Conservation (phyloP, 2,113 vertebrate species). For the Xenopus laevis region DNA sequence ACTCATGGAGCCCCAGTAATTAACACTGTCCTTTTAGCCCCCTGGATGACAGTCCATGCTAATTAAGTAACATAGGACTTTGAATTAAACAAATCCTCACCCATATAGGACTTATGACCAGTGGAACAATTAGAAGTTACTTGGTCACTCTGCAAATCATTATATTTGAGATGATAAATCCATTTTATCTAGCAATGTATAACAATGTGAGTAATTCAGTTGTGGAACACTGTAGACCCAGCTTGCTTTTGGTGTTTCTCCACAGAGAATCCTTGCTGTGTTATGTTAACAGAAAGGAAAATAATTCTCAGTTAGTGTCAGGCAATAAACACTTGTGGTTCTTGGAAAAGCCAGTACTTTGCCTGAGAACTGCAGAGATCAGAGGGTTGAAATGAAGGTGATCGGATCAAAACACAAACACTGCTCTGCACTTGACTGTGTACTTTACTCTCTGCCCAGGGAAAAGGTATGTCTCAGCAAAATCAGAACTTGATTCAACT, state of each 20-base stretch:
- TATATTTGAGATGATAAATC: too few relatives aligned
- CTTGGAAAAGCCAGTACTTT: not conserved
- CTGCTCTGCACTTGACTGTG: not conserved
- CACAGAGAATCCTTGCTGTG: not conserved
- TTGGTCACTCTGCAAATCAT: too few relatives aligned
- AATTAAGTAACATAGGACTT: too few relatives aligned
- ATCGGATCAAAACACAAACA: slow-evolving; percentile 6
- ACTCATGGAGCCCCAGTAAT: too few relatives aligned
- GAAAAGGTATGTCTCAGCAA: slow-evolving; percentile 8
- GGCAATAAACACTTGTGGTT: not conserved
- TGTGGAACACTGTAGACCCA: too few relatives aligned
- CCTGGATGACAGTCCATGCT: too few relatives aligned
- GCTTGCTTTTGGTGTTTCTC: not conserved
- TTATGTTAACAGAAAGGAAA: not conserved
- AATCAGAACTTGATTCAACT: slow-evolving; percentile 7
- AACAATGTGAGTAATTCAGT: too few relatives aligned
- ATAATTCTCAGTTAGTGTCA: not conserved
- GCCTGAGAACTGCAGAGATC: not conserved
- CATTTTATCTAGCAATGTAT: too few relatives aligned
- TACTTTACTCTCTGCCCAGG: slow-evolving; percentile 7
- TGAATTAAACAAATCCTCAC: too few relatives aligned
- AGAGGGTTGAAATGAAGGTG: not conserved
- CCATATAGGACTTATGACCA: too few relatives aligned
- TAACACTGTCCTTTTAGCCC: too few relatives aligned
- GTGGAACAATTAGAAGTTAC: too few relatives aligned